Evolutionary conservation across 1,140 invertebrate species (phyloP), one percentile per base, ranked within the genome.

Genomic region (Oncopodura yosiiana): DNA sequence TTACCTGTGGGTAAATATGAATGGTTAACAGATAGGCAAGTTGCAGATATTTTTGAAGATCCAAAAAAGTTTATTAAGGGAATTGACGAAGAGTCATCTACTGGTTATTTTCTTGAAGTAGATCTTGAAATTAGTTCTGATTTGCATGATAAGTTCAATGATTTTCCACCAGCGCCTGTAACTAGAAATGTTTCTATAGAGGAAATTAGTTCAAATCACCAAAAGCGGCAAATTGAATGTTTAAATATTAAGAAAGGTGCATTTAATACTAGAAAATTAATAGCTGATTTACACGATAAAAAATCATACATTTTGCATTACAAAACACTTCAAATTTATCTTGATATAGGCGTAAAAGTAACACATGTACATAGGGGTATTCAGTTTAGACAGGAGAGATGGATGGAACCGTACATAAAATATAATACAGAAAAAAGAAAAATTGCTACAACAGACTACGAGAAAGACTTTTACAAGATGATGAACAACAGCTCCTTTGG

Each of bases 81-180:
- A n/a, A n/a, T n/a, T 14, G 61, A 72, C 56, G 66, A 73, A 67
- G 63, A 66, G 19, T 63, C 26, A 59, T 55, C n/a, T n/a, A n/a
- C n/a, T 41, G 76, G 77, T 4, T 79, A 73, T 57, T 73, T 79
- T 49, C 62, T 80, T 27, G 76, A 80, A 39, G 60, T 68, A 4
- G 59, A 68, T 56, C 26, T 73, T 12, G 38, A 61, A 3, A 70
- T 71, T 56, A 66, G 68, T 3, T 4, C 62, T 43, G 3, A 70
- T 16, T 34, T 78, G 11, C 77, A 78, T 66, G 68, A 78, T 64
- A 6, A 16, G 1, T 75, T 78, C 66, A 71, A 68, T 54, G 70
- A 75, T 59, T 72, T 75, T 30, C 75, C 74, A 24, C 70, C 76
- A 56, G 70, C 70, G 54, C 63, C 71, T 9, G 69, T 74, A 62